Evolutionary conservation across 1,140 invertebrate species (phyloP), one percentile per base, ranked within the genome.

Genomic region (Macrotrachela quadricornifera): DNA sequence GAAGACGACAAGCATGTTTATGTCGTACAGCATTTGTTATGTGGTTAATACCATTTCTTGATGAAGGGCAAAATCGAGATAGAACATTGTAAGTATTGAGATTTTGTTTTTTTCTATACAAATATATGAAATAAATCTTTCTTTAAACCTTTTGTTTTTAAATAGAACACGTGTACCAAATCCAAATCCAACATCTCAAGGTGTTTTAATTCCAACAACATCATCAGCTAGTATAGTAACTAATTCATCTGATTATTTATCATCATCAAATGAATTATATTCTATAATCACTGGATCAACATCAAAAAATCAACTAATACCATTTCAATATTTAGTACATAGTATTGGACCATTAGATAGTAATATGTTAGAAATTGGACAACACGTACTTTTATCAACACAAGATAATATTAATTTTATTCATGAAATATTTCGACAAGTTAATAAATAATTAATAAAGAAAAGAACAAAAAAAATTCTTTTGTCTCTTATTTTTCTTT

Each of bases 331-430:
- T 1, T 69, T 66, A 58, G 66, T 71, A 49, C 63, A 66, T 57
- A 63, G 64, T 14, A 69, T 70, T 56, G 62, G 65, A 38, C 56
- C 66, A 61, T 44, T 44, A 15, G 43, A 18, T 18, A 18, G 17
- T 16, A 18, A 16, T 9, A 44, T 8, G 9, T 18, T 43, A 46
- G 63, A 69, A 18, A 70, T 91, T 49, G 85, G 88, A 0, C 75
- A 82, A 36, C 80, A 85, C 59, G 84, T 92, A 9, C 74, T 95
- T 9, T 90, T 85, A 63, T 80, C 82, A 36, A 80, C 76, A 48
- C 75, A 86, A 46, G 83, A 87, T 56, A 91, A 95, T 66, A 80
- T 95, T 6, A 87, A 94, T 71, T 84, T 95, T 67, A 78, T 91
- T 38, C 83, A 92, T 62, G 88, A 94, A 71, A 75, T 92, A 36